Evolutionary conservation across 2,113 vertebrate genomes (phyloP).

Genomic region (Nannobrachium achirus): DNA sequence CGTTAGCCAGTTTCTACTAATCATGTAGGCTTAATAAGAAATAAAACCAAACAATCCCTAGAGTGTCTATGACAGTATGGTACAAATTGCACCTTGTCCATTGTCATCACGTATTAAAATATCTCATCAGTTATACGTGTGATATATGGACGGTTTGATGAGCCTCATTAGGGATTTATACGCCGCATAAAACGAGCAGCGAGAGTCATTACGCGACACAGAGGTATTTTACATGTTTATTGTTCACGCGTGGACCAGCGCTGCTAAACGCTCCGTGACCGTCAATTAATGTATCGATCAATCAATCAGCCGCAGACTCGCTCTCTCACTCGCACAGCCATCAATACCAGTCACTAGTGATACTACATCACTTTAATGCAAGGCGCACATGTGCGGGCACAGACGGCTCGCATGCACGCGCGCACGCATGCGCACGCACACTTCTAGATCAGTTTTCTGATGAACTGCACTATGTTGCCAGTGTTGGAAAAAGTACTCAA

Average conservation of each 20-base stretch:
- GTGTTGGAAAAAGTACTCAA: too few relatives aligned
- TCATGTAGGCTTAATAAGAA: too few relatives aligned
- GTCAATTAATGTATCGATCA: slow-evolving; percentile 21
- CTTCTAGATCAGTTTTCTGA: too few relatives aligned
- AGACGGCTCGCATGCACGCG: slow-evolving; percentile 7
- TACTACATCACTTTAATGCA: too few relatives aligned
- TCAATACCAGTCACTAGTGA: too few relatives aligned
- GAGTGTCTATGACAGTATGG: too few relatives aligned
- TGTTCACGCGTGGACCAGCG: neutral
- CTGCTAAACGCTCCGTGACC: neutral
- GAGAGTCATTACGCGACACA: neutral
- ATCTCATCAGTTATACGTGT: neutral
- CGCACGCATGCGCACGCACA: slow-evolving; percentile 4
- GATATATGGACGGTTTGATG: neutral
- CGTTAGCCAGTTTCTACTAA: too few relatives aligned
- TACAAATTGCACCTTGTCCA: too few relatives aligned
- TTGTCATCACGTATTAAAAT: neutral
- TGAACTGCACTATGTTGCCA: too few relatives aligned
- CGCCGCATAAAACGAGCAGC: neutral
- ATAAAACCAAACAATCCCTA: too few relatives aligned
- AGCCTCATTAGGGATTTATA: neutral
- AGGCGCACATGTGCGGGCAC: neutral
- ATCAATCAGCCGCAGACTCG: neutral
- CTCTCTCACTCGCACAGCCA: too few relatives aligned
- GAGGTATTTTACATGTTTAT: neutral